Evolutionary conservation across 2,113 vertebrate genomes (phyloP).

Genomic region (Zosterops lateralis): DNA sequence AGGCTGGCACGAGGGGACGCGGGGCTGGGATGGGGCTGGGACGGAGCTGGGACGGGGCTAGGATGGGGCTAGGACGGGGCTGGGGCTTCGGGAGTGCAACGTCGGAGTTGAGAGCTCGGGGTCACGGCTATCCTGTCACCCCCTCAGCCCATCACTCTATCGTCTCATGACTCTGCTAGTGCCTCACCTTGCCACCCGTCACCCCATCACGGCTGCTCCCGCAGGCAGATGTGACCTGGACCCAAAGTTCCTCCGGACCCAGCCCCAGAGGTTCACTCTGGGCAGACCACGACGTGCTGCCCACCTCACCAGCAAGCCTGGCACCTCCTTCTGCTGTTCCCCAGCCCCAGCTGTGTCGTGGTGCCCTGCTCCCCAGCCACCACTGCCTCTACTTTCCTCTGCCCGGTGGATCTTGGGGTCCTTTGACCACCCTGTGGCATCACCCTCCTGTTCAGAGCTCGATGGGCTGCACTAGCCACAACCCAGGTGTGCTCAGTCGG

Average conservation of each 20-base stretch:
- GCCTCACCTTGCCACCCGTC: not conserved
- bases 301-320: accelerated
- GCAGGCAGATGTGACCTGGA: not conserved
- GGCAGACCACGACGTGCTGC: not conserved
- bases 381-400: not conserved
- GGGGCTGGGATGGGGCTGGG: no score
- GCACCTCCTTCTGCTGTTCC: not conserved
- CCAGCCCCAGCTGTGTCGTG: accelerated
- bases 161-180: not conserved
- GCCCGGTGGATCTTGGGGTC: accelerated
- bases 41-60: not conserved
- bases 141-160: not conserved
- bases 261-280: not conserved
- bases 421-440: accelerated
- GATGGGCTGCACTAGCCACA: not conserved
- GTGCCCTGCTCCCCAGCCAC: not conserved
- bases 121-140: no score
- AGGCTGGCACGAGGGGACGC: not conserved
- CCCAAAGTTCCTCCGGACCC: accelerated
- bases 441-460: not conserved
- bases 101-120: not conserved
- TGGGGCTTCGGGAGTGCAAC: not conserved
- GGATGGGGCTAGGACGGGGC: not conserved
- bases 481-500: accelerated
- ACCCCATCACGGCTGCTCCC: not conserved